Conservation (phyloP, 2,888 invertebrate species). For the Nyleta sp. region DNA sequence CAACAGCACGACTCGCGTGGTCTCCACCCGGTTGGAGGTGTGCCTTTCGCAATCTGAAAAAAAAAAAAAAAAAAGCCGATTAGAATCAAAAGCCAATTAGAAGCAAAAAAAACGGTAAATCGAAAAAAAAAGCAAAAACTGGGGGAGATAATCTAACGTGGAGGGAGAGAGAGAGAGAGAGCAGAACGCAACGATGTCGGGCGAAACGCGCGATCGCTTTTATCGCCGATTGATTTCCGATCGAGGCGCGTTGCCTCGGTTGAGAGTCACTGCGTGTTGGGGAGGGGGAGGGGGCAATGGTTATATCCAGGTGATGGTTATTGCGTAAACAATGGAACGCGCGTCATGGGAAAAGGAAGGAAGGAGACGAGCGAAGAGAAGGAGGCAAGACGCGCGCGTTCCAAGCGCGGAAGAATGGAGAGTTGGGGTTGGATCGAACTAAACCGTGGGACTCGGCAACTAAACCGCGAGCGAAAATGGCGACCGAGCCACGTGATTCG, state of each 20-base stretch:
- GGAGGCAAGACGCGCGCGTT: conserved; percentile 32
- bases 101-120: no score
- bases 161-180: background rate
- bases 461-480: conserved; percentile 29
- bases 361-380: conserved; percentile 35
- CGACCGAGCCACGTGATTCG: no score
- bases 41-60: no score
- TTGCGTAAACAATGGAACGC: conserved; percentile 82
- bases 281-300: conserved; percentile 60
- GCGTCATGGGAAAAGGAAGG: conserved; percentile 69
- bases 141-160: no score
- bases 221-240: conserved; percentile 25
- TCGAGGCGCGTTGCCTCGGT: conserved; percentile 1
- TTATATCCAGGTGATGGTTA: conserved; percentile 70
- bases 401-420: conserved; percentile 31
- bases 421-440: conserved; percentile 34
- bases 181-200: background rate
- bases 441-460: conserved; percentile 33
- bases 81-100: no score
- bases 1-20: no score
- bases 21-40: no score
- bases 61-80: no score
- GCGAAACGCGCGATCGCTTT: background rate
- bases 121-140: no score
- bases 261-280: conserved; percentile 43